These are phyloP conservation scores for Hydractinia echinata DNA, from an alignment of 30 jellyfish, hydroid and myxozoan genomes.

Conservation along the genomic window DNA sequence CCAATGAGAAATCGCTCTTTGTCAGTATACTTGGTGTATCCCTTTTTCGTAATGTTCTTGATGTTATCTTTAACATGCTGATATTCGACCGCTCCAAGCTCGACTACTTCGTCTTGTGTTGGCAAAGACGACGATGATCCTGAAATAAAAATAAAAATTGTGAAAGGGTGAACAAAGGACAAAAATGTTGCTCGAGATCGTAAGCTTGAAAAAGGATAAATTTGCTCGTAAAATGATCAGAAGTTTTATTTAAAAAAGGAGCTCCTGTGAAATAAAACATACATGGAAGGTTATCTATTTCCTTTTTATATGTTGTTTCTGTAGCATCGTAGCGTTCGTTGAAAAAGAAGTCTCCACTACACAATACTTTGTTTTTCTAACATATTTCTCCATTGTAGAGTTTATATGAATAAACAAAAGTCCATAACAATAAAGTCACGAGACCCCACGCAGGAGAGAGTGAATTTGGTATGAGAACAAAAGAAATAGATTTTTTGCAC, in stretches of 20 bases:
- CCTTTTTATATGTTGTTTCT: conserved; percentile 9
- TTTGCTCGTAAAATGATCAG: too few species aligned
- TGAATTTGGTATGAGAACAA: too few species aligned
- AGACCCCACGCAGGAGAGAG: too few species aligned
- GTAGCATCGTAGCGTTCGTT: neutral
- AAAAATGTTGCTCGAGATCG: too few species aligned
- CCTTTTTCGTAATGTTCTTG: conserved; percentile 10
- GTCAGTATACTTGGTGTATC: conserved; percentile 2
- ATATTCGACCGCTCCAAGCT: conserved; percentile 10
- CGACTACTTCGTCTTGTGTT: neutral
- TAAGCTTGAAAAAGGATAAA: too few species aligned
- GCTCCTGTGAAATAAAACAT: neutral
- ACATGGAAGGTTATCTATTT: conserved; percentile 5
- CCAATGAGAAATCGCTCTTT: conserved; percentile 22
- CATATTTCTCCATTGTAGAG: too few species aligned
- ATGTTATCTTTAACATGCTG: conserved; percentile 12
- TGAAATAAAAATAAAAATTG: neutral
- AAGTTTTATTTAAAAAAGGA: neutral
- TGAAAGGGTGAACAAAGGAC: too few species aligned
- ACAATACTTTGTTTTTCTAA: too few species aligned
- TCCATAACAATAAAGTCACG: too few species aligned
- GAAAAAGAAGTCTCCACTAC: too few species aligned
- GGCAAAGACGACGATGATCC: conserved; percentile 18
- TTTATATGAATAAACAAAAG: too few species aligned
- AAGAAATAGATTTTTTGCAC: too few species aligned